These are phyloP conservation scores for Mesodorylaimus sp. DNA, from an alignment of 2,888 invertebrate species.

Conservation along the genomic window DNA sequence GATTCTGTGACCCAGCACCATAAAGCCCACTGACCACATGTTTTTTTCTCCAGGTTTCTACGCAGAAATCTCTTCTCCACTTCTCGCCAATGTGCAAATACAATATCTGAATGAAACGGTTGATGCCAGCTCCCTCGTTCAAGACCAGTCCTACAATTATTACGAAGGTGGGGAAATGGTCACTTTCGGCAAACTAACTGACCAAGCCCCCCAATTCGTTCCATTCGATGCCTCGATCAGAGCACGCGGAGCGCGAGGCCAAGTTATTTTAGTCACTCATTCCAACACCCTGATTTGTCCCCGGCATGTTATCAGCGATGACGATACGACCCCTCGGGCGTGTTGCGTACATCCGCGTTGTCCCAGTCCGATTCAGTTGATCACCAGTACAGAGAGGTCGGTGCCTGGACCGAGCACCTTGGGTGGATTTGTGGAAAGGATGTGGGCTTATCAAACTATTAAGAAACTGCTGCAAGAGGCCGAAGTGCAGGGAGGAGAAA, in stretches of 20 bases:
- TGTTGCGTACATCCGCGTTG: not conserved
- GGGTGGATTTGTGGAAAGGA: conserved; percentile 35
- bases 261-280: no score
- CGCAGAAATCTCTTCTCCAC: conserved; percentile 10
- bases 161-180: conserved; percentile 11
- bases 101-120: conserved; percentile 11
- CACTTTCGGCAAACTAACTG: conserved; percentile 8
- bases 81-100: conserved; percentile 6
- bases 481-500: conserved; percentile 9
- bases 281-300: no score
- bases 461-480: conserved; percentile 44
- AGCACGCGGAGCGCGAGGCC: no score
- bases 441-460: conserved; percentile 50
- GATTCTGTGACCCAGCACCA: no score
- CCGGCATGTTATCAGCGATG: no score
- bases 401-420: no score
- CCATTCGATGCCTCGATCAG: no score
- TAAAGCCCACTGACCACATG: no score
- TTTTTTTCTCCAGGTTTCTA: conserved; percentile 11
- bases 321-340: no score
- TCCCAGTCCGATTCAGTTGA: not conserved
- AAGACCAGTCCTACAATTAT: not conserved
- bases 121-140: conserved; percentile 3
- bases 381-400: not conserved
- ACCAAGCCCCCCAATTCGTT: no score